Evolutionary conservation across 2,888 invertebrate species (phyloP), one percentile per base, ranked within the genome.

Genomic region (Noctuana brunneofusca): DNA sequence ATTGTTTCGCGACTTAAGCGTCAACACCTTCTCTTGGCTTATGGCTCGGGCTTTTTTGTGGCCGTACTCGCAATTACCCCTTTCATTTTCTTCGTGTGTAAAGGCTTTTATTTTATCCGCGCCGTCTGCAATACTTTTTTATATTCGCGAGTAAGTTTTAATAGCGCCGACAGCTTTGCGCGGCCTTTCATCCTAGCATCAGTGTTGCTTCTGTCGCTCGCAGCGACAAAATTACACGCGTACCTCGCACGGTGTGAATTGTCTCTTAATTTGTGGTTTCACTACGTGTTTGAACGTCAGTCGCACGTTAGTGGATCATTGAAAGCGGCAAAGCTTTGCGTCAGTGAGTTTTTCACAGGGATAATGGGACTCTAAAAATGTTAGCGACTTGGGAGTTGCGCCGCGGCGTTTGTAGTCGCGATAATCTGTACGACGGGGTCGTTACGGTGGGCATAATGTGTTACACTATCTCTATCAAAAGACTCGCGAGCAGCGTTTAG

Each of bases 31-130:
- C 83, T 82, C 84, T 84, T 81, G 83, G 79, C 86, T 83, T 80
- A 80, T 79, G 76, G 80, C 80, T 76, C 76, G 74, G 69, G 75
- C 76, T 76, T 83, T 83, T 86, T 80, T 83, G 82, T 84, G 77
- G 76, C 79, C 80, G 80, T 81, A 75, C 76, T 80, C 80, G 81
- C 85, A 84, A 87, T 87, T 87, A 86, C 84, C 84, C 80, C 81
- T 82, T 84, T 86, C 80, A 81, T 77, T 79, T 77, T 78, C 75
- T 78, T 76, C 76, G 77, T 78, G 75, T 78, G 78, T 74, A 74
- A 70, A 77, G 73, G 79, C 83, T 83, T 86, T 85, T 87, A 86
- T 86, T 85, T 86, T 82, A 84, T 82, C 74, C 78, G 73, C 75
- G 72, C 75, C 76, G 78, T 78, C 76, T 78, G 75, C 75, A 75